phyloP scores from a whole-genome alignment of 2,888 invertebrate genomes.

The Erannis defoliaria region DNA sequence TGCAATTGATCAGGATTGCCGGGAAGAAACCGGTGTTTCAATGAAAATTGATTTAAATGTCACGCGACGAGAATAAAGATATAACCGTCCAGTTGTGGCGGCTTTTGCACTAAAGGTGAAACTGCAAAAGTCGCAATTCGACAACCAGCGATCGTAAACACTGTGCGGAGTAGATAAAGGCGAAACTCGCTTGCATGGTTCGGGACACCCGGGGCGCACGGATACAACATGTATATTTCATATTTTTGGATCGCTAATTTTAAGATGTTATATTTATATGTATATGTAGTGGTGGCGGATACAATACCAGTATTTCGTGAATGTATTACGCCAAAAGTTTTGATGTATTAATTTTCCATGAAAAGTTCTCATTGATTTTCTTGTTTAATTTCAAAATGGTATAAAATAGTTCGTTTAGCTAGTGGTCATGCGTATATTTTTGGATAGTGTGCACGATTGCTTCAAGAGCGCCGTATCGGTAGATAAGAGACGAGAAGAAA shows the following conservation, averaged over 20 bases:
- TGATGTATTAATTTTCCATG: conserved; percentile 85
- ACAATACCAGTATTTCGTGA: conserved; percentile 83
- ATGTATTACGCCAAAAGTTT: conserved; percentile 86
- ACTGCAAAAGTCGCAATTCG: conserved; percentile 70
- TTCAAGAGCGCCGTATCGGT: conserved; percentile 69
- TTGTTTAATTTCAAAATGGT: conserved; percentile 45
- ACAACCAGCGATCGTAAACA: conserved; percentile 61
- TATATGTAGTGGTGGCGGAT: conserved; percentile 85
- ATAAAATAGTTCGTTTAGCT: conserved; percentile 82
- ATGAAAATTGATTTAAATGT: conserved; percentile 50
- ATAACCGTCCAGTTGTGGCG: conserved; percentile 85
- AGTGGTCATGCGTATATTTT: conserved; percentile 85
- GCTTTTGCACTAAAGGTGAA: conserved; percentile 78
- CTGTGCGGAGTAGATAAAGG: conserved; percentile 47
- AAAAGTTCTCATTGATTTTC: conserved; percentile 72
- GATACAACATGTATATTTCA: conserved; percentile 85
- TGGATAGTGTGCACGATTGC: conserved; percentile 83
- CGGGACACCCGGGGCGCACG: conserved; percentile 78
- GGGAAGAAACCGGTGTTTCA: conserved; percentile 31
- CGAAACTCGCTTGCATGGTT: conserved; percentile 66
- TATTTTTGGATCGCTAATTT: conserved; percentile 87
- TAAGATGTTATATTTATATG: conserved; percentile 87
- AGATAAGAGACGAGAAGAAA: conserved; percentile 53
- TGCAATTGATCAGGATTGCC: conserved; percentile 12
- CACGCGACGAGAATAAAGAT: conserved; percentile 80